Evolutionary conservation across 2,888 invertebrate genomes (phyloP).

Genomic region (Andrena haemorrhoa): DNA sequence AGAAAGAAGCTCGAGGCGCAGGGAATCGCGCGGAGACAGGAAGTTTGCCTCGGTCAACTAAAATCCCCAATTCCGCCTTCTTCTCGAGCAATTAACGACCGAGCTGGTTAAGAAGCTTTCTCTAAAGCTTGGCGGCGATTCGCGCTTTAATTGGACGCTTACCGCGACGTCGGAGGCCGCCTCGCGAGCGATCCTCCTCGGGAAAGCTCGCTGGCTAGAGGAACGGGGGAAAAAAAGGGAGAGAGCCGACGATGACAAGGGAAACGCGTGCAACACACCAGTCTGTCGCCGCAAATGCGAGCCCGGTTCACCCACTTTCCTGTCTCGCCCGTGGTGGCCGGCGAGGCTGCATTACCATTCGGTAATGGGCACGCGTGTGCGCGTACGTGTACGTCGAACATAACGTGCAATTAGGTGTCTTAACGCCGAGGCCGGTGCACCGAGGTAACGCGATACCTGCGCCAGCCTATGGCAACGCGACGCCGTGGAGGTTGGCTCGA

Average conservation of each 20-base stretch:
- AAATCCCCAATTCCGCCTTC: too few relatives aligned
- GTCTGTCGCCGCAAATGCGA: constrained; percentile 63
- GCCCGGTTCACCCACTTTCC: constrained; percentile 71
- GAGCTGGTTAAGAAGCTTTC: constrained; percentile 3
- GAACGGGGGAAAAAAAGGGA: background rate
- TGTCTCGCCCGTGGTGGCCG: constrained; percentile 58
- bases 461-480: constrained; percentile 51
- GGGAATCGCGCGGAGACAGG: too few relatives aligned
- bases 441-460: constrained; percentile 66
- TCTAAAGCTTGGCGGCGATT: background rate
- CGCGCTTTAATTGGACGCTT: constrained; percentile 14
- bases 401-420: constrained; percentile 75
- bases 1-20: background rate
- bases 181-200: background rate
- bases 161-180: background rate
- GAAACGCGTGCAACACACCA: constrained; percentile 33
- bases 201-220: constrained; percentile 4
- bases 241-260: constrained; percentile 27
- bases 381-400: constrained; percentile 63
- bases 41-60: too few relatives aligned
- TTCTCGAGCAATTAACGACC: background rate
- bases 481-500: constrained; percentile 44
- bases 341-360: constrained; percentile 61
- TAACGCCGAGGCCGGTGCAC: constrained; percentile 69
- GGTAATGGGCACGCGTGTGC: constrained; percentile 51